Percentiles rank a stretch among this genome's conserved stretches.
These are phyloP conservation scores for Festucalex cinctus DNA, from an alignment of 2,113 vertebrate species.

Conservation along the genomic window DNA sequence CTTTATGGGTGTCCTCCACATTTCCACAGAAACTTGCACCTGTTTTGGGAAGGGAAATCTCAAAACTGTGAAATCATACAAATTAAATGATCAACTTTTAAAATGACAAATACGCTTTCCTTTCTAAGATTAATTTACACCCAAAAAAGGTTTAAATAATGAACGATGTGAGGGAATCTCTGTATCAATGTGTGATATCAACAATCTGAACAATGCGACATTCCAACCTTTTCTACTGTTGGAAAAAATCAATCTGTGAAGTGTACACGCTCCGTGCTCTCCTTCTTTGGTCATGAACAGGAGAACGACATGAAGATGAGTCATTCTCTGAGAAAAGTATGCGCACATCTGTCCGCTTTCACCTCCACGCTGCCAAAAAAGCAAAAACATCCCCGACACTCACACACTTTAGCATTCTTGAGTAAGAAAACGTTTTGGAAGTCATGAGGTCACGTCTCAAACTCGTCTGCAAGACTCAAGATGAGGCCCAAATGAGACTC, in stretches of 20 bases:
- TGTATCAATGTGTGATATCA: neutral
- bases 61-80: too few relatives aligned
- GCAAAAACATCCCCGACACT: neutral
- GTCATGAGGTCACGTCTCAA: neutral
- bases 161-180: too few relatives aligned
- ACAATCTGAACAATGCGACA: neutral
- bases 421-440: neutral
- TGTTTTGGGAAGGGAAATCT: too few relatives aligned
- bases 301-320: constrained; percentile 53
- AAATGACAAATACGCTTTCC: too few relatives aligned
- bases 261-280: constrained; percentile 28
- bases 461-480: neutral
- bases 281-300: constrained; percentile 66
- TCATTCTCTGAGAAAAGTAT: constrained; percentile 49
- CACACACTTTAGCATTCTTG: neutral
- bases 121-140: too few relatives aligned
- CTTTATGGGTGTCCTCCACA: too few relatives aligned
- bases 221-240: neutral
- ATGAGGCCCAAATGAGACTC: neutral
- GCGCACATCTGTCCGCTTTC: constrained; percentile 16
- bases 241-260: neutral
- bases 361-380: neutral
- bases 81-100: too few relatives aligned
- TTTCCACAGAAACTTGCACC: too few relatives aligned
- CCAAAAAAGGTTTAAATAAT: too few relatives aligned